Base-by-base conservation (phyloP, 2,113 vertebrate genomes). In the Vireo altiloquus region DNA sequence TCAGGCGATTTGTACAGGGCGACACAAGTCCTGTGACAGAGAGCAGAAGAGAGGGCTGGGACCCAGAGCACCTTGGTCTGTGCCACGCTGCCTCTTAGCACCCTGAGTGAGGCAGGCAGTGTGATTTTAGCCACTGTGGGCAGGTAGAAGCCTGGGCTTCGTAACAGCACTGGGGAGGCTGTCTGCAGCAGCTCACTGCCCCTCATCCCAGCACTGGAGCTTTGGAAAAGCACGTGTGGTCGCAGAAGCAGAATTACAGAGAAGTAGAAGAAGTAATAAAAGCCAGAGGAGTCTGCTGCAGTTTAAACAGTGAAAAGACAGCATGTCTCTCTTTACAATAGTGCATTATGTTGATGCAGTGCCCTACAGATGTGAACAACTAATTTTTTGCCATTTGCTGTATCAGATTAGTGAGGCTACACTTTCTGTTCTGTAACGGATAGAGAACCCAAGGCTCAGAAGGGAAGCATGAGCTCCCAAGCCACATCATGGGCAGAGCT, bases 71-170 rank as follows among this genome's bases (percentile, higher is more conserved):
- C 53, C 70, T 66, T 1, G 7, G 8, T 24, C 44, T 57, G 37
- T 2, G 4, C 27, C 8, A 0, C 0, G 0, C 65, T 79, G 54
- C 59, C 37, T 60, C 27, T 46, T 39, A 37, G 18, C 0, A 0
- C 27, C 35, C 28, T 33, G 44, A 56, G 39, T 11, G 3, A 74
- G 39, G 42, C 30, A 17, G 20, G 23, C 68, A 28, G 59, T 33
- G 50, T 56, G 31, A 21, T 68, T 84, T 93, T 53, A 69, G 31
- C 23, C 31, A 11, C 40, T 30, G 20, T 72, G 59, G 33, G 24
- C 33, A 71, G 42, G 39, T 28, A 19, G 57, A 46, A 77, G 42
- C 63, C 60, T 84, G 61, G 25, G 44, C 37, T 86, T 54, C 0
- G 0, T 33, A 27, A 7, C n/a, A 47, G 11, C 17, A 3, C 4